Evolutionary conservation across 2,888 invertebrate species (phyloP).

Genomic region (Limnephilus lunatus): DNA sequence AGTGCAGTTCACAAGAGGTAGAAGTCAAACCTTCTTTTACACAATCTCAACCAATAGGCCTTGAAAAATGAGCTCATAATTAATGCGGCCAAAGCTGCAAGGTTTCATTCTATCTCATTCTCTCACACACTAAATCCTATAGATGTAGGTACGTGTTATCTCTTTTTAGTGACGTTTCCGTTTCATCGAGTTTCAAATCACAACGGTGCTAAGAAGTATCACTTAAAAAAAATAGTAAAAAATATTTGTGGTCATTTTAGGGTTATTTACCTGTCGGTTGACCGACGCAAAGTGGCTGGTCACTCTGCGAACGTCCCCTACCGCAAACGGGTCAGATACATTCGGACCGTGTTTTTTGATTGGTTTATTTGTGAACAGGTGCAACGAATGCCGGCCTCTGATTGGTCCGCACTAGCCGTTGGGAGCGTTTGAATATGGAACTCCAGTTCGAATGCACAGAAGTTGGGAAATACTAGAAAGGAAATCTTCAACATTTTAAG

Average conservation of each 20-base stretch:
- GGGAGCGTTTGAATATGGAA: slow-evolving; percentile 43
- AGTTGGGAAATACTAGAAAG: neutral
- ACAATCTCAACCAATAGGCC: too few species aligned
- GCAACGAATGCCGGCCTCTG: slow-evolving; percentile 53
- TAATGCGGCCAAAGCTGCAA: too few species aligned
- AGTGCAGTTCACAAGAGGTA: too few species aligned
- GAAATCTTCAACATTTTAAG: neutral
- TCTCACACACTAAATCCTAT: too few species aligned
- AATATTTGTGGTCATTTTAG: neutral
- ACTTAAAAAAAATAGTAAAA: neutral
- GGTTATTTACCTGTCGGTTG: slow-evolving; percentile 31
- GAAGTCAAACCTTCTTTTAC: too few species aligned
- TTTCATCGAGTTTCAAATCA: too few species aligned
- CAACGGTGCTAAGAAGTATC: too few species aligned
- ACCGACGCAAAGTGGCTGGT: slow-evolving; percentile 51
- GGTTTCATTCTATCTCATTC: too few species aligned
- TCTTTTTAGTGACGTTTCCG: too few species aligned
- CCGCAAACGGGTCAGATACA: slow-evolving; percentile 38
- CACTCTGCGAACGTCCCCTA: neutral
- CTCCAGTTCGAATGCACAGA: neutral
- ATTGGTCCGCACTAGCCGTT: slow-evolving; percentile 58
- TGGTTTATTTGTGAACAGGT: slow-evolving; percentile 65
- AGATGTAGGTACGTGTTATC: too few species aligned
- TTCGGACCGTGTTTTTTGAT: slow-evolving; percentile 53
- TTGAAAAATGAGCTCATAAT: too few species aligned